phyloP scores from a whole-genome alignment of 2,113 vertebrate species.

The Microcebus ravelobensis region DNA sequence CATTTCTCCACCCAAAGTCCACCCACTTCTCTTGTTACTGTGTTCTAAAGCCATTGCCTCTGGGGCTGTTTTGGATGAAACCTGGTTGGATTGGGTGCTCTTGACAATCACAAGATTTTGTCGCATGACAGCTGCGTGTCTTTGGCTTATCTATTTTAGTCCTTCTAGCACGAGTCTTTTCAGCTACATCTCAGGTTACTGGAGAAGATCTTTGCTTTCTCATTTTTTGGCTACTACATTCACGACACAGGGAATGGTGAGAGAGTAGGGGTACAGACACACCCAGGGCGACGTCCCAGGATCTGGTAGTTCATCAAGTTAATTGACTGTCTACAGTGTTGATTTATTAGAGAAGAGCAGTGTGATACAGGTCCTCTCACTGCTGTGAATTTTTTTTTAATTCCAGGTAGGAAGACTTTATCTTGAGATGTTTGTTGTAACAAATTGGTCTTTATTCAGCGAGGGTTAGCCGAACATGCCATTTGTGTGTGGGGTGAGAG shows the following conservation, averaged over 20 bases:
- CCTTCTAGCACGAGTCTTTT: neutral
- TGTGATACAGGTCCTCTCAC: neutral
- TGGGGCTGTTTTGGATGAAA: neutral
- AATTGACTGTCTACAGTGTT: neutral
- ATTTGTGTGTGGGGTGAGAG: neutral
- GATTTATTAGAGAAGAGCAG: neutral
- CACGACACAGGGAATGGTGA: neutral
- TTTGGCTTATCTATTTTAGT: neutral
- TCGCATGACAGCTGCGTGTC: fast-evolving
- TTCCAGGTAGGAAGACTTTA: neutral
- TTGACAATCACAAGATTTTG: fast-evolving
- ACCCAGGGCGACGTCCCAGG: neutral
- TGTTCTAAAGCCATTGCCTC: neutral
- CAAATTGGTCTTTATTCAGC: neutral
- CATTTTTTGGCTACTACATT: too few relatives aligned
- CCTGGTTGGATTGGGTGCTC: fast-evolving
- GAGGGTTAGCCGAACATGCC: neutral
- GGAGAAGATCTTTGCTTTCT: neutral
- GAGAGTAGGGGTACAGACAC: neutral
- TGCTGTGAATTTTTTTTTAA: neutral
- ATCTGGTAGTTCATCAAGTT: neutral
- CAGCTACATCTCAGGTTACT: neutral
- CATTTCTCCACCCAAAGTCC: neutral
- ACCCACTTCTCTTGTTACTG: fast-evolving
- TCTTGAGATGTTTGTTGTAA: neutral